Percentiles rank a stretch among this genome's conserved stretches.
phyloP scores from a whole-genome alignment of 2,113 vertebrate species.

The Acrocephalus kingi region DNA sequence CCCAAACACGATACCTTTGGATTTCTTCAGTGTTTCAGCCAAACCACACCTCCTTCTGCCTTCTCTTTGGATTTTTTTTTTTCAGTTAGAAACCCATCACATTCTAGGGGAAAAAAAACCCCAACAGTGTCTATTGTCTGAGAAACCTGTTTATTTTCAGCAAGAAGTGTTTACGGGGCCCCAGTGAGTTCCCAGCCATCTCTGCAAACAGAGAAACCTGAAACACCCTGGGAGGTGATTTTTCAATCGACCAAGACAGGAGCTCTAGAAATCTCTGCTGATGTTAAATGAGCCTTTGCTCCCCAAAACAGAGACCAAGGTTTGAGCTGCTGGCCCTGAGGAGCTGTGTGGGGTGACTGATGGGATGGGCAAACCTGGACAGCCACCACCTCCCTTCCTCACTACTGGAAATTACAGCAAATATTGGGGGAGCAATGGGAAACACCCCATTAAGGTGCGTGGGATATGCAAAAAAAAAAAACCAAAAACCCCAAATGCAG shows the following conservation, averaged over 20 bases:
- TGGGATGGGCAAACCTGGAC: neutral
- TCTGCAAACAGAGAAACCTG: neutral
- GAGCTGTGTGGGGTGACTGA: neutral
- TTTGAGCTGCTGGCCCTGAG: neutral
- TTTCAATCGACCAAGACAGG: neutral
- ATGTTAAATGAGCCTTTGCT: neutral
- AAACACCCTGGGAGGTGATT: neutral
- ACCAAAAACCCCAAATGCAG: accelerated
- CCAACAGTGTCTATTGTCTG: neutral
- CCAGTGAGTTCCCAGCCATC: neutral
- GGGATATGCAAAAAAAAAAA: accelerated
- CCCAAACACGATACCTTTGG: accelerated
- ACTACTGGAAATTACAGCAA: neutral
- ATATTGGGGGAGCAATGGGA: neutral
- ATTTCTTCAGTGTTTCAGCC: neutral
- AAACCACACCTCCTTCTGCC: neutral
- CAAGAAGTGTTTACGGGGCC: neutral
- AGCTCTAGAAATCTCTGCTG: neutral
- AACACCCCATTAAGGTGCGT: accelerated
- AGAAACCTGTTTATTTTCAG: neutral
- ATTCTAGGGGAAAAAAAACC: accelerated
- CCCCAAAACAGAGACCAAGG: accelerated
- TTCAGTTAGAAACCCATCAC: neutral
- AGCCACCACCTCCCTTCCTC: neutral
- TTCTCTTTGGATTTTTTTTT: neutral